These are phyloP conservation scores for Hirtodrosophila histrioides DNA, from an alignment of 2,888 invertebrate genomes.

Conservation along the genomic window DNA sequence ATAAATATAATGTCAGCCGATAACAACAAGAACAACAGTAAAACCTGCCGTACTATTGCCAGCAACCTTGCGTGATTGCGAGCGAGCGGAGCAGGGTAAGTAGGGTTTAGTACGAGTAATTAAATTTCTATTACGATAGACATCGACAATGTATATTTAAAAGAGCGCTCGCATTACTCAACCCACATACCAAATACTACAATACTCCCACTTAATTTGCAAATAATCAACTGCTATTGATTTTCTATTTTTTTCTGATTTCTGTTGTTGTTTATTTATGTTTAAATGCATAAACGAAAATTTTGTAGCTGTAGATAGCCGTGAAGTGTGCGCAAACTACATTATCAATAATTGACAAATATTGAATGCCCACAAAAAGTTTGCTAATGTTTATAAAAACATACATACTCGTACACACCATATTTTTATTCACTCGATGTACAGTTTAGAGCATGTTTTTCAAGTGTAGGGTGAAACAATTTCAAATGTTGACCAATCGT, in stretches of 20 bases:
- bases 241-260: conserved; percentile 1
- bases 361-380: conserved; percentile 2
- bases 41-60: background rate
- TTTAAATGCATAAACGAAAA: background rate
- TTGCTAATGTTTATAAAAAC: background rate
- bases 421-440: background rate
- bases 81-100: background rate
- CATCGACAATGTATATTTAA: conserved; percentile 12
- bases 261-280: conserved; percentile 11
- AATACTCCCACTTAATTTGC: background rate
- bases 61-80: conserved; percentile 9
- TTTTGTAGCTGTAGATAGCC: conserved; percentile 35
- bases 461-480: background rate
- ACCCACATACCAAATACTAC: too few relatives aligned
- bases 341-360: conserved; percentile 27
- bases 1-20: conserved; percentile 26
- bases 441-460: conserved; percentile 1
- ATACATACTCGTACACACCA: background rate
- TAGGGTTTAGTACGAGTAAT: background rate
- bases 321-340: conserved; percentile 19
- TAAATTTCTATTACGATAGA: conserved; percentile 3
- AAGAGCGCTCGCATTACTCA: background rate
- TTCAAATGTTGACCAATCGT: conserved; percentile 13
- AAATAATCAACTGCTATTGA: too few relatives aligned
- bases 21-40: conserved; percentile 12